Base-by-base conservation (phyloP, 2,888 invertebrate genomes). In the Phorcus lineatus region DNA sequence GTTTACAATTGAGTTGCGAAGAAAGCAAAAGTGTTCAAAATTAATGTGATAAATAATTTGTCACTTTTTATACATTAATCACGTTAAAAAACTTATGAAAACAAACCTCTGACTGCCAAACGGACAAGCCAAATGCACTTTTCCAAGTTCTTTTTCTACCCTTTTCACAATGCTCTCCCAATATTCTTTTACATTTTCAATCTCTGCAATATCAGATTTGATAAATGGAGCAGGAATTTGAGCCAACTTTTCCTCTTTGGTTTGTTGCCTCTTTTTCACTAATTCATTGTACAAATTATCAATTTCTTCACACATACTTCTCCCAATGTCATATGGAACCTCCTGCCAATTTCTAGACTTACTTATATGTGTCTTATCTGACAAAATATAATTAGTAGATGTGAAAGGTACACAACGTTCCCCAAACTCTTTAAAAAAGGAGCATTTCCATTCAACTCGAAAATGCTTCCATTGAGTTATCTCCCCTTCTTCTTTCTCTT, bases 81-180 rank as follows among this genome's bases (percentile, higher is more conserved):
- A n/a, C n/a, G n/a, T n/a, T n/a, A n/a, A n/a, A n/a, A n/a, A n/a
- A n/a, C 28, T 22, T 47, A 54, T n/a, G n/a, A 31, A 6, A 40
- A 70, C 74, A 62, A 82, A 91, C 91, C 91, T 90, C 78, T 90
- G 90, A 86, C 91, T 91, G 17, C 91, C 91, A 88, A 91, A 91
- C 16, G 90, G 90, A 83, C 91, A 91, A 16, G 90, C 90, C 28
- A 91, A 74, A 53, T 90, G 83, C 47, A 91, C 87, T 81, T 81
- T 85, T 7, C 91, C 91, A 53, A 91, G 85, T 55, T 89, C 87
- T 54, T 53, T 80, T 74, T 88, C 86, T n/a, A 90, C 88, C 82
- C 89, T 89, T 4, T 82, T 75, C 0, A 89, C 82, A 47, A 90
- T 82, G 7, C 79, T 80, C 22, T 54, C 82, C 90, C 90, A 90